Evolutionary conservation across 2,888 invertebrate genomes (phyloP), one percentile per base, ranked within the genome.

Genomic region (Conops quadrifasciatus): DNA sequence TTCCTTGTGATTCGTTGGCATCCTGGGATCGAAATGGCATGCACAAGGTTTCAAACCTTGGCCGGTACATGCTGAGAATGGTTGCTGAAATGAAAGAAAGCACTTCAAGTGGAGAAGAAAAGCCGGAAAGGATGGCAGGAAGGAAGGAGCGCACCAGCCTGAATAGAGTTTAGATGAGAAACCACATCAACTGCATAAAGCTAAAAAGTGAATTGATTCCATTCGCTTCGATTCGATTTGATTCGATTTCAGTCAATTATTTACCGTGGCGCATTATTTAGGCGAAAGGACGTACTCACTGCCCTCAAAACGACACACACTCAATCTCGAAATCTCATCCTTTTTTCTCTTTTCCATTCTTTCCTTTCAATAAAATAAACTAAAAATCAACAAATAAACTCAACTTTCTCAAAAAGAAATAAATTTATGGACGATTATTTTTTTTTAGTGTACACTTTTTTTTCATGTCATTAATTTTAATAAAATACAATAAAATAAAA

Each of bases 141-240:
- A 30, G 51, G 60, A 19, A 19, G 56, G 43, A 58, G 58, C 13
- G 5, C 66, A 43, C 15, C 2, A 16, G n/a, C 49, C 24, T 71
- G 75, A 75, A 77, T 77, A 75, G 77, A 77, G n/a, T 36, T 36
- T 9, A 36, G 76, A 77, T 77, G 76, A 74, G 76, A 75, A 76
- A 77, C 77, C 77, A 73, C 76, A 76, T 45, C 62, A 26, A 58
- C 28, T 19, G 45, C 26, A 19, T n/a, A 19, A 26, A 66, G 66
- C 53, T 56, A 43, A 67, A 43, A 67, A 59, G 30, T 67, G 59
- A 59, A 67, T 65, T 49, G 59, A 59, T 45, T 59, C 47, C 30
- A n/a, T 30, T 56, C 36, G 36, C 5, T 36, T 7, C 36, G 36
- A 36, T 9, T 36, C 36, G 36, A 36, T 36, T 36, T 36, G 5